Conservation (phyloP, 2,113 vertebrate species). For the Lagopus muta region DNA sequence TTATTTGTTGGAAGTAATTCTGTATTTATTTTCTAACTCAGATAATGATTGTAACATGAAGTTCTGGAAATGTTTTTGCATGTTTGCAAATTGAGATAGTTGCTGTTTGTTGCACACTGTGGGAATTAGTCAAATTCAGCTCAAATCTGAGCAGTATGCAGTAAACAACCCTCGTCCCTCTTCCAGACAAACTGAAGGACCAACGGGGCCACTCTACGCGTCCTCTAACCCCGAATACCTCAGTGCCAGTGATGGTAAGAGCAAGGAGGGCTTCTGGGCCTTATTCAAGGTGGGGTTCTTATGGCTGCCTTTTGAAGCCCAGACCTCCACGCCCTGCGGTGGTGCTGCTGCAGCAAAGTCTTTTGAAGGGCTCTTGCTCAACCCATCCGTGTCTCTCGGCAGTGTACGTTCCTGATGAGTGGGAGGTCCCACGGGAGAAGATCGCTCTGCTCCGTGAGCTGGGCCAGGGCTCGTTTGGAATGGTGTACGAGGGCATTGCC, state of each 20-base stretch:
- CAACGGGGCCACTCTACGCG: slow-evolving; percentile 91
- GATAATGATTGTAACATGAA: background rate
- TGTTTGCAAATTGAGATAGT: background rate
- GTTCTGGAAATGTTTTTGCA: background rate
- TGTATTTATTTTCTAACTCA: background rate
- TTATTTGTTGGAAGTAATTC: background rate
- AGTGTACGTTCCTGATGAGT: slow-evolving; percentile 96
- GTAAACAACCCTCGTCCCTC: background rate
- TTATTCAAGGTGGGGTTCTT: background rate
- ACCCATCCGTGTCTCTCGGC: background rate
- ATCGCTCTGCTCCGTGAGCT: slow-evolving; percentile 90
- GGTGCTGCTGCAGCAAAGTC: background rate
- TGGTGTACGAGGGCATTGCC: slow-evolving; percentile 96
- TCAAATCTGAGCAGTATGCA: background rate
- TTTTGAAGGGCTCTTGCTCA: background rate
- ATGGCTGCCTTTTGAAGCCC: too few species aligned
- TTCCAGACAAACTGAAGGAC: slow-evolving; percentile 91
- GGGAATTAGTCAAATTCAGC: background rate
- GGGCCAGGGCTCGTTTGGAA: slow-evolving; percentile 97
- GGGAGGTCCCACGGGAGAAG: slow-evolving; percentile 96
- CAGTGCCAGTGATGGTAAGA: slow-evolving; percentile 93
- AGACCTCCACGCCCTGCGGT: accelerated
- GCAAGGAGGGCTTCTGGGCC: background rate
- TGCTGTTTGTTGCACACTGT: background rate
- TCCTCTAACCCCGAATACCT: slow-evolving; percentile 97